These are phyloP conservation scores for Neodiprion virginianus DNA, from an alignment of 1,140 invertebrate species.

Conservation along the genomic window DNA sequence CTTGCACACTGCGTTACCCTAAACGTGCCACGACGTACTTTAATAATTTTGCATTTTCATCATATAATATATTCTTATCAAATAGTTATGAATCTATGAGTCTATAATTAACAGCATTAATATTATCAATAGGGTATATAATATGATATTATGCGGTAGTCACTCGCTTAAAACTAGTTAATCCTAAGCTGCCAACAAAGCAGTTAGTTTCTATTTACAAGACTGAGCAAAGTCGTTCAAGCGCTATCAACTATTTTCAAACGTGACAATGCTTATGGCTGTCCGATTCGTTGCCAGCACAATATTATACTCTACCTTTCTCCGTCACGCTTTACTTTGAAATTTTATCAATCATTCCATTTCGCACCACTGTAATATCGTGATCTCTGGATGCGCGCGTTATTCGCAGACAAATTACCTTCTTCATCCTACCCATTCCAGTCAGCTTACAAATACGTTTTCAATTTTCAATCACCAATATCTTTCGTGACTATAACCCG, in stretches of 20 bases:
- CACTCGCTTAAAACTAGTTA: slow-evolving; percentile 29
- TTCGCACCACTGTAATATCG: too few species aligned
- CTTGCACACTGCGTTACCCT: not conserved
- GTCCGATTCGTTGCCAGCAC: too few species aligned
- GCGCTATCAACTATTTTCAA: not conserved
- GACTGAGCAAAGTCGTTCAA: not conserved
- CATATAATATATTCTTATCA: not conserved
- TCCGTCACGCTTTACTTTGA: not conserved
- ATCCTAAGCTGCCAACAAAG: not conserved
- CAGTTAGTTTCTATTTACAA: slow-evolving; percentile 1
- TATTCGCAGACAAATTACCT: too few species aligned
- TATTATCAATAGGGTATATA: not conserved
- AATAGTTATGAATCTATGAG: not conserved
- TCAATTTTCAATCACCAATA: too few species aligned
- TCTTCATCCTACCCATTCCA: too few species aligned
- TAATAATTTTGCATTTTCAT: not conserved
- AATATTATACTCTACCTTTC: not conserved
- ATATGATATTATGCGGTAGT: slow-evolving; percentile 20
- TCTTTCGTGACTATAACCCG: too few species aligned
- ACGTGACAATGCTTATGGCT: not conserved
- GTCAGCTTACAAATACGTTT: too few species aligned
- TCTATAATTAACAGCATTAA: not conserved
- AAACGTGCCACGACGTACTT: not conserved
- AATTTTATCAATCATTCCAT: not conserved
- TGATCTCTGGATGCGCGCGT: too few species aligned